These are phyloP conservation scores for Ursus arctos DNA, from an alignment of 2,113 vertebrate genomes.

Conservation along the genomic window DNA sequence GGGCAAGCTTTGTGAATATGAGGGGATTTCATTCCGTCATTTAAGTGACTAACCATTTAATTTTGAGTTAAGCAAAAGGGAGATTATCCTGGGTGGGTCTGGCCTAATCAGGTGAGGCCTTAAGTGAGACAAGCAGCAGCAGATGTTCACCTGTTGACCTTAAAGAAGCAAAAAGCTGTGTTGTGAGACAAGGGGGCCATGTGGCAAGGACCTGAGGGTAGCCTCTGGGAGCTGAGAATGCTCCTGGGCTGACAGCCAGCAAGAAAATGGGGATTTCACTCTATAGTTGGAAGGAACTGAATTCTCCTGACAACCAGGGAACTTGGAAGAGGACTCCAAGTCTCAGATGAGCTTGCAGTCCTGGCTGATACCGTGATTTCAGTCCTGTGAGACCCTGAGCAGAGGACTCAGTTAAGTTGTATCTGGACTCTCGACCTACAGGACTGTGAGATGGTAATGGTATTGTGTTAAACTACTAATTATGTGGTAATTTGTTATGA, in stretches of 20 bases:
- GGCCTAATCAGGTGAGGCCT: not conserved
- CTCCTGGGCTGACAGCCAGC: not conserved
- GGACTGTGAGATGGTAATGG: not conserved
- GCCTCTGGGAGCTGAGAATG: not conserved
- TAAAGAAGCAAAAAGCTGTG: not conserved
- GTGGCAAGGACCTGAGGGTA: not conserved
- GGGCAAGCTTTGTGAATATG: not conserved
- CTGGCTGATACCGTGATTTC: not conserved
- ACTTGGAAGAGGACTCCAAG: not conserved
- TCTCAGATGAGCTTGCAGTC: not conserved
- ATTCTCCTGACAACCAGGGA: constrained; percentile 4
- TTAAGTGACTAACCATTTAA: not conserved
- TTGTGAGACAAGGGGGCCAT: not conserved
- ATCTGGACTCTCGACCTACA: not conserved
- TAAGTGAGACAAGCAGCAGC: not conserved
- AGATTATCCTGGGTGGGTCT: not conserved
- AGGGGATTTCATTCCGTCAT: constrained; percentile 1
- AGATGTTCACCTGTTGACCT: not conserved
- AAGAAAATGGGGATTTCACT: not conserved
- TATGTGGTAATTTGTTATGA: not conserved
- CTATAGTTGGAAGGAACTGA: not conserved
- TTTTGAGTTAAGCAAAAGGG: not conserved
- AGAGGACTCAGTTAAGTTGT: not conserved
- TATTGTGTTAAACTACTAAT: constrained; percentile 7
- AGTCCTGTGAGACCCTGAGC: not conserved